phyloP scores from a whole-genome alignment of 1,140 invertebrate genomes.

The Drosophila tristis region DNA sequence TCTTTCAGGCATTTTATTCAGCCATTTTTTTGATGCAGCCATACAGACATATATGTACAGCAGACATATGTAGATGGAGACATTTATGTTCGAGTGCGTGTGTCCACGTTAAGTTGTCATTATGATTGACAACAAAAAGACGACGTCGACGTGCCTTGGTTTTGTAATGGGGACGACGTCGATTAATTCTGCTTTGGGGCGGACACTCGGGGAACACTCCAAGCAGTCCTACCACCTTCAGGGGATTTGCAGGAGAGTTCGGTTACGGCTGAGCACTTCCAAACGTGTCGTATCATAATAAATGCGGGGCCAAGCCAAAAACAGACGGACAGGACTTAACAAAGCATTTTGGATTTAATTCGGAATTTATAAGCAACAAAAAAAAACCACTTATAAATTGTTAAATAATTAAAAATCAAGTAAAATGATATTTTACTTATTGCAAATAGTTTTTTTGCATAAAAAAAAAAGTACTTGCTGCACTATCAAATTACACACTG shows the following conservation, averaged over 20 bases:
- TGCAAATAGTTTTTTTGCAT: too few relatives aligned
- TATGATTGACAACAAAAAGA: conserved; percentile 54
- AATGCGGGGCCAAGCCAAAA: too few relatives aligned
- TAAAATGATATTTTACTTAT: too few relatives aligned
- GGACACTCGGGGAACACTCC: conserved; percentile 2
- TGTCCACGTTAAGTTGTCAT: conserved; percentile 52
- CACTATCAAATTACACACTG: too few relatives aligned
- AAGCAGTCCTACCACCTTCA: conserved; percentile 40
- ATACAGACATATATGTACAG: conserved; percentile 34
- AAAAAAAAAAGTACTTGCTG: too few relatives aligned
- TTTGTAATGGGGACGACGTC: conserved; percentile 38
- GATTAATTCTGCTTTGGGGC: conserved; percentile 45
- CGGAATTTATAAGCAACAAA: too few relatives aligned
- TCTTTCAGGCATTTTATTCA: conserved; percentile 22
- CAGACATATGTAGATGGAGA: conserved; percentile 15
- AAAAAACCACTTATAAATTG: too few relatives aligned
- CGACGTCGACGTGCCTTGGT: conserved; percentile 49
- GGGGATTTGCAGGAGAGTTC: not conserved
- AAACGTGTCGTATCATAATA: too few relatives aligned
- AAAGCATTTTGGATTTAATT: too few relatives aligned
- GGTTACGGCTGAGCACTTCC: too few relatives aligned
- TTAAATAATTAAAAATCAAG: too few relatives aligned
- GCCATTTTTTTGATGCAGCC: conserved; percentile 37
- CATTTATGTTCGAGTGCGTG: not conserved
- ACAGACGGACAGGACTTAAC: too few relatives aligned